phyloP scores from a whole-genome alignment of 1,140 invertebrate genomes.

The Brachionus manjavacas region DNA sequence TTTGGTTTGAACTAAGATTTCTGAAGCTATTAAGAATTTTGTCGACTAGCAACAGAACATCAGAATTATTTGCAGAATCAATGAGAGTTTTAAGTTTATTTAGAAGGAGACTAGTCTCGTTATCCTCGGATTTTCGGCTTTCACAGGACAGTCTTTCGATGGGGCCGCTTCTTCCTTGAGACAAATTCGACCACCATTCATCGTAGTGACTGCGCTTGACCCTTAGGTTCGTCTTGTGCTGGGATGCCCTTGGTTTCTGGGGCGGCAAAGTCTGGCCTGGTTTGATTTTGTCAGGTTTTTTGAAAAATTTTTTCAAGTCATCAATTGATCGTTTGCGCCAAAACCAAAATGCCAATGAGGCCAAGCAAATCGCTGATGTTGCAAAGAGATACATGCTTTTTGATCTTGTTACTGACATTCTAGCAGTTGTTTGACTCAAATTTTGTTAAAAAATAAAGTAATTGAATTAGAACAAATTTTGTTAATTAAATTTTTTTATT shows the following conservation, averaged over 20 bases:
- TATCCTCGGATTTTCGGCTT: neutral
- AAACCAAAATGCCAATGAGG: conserved; percentile 10
- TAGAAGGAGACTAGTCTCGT: neutral
- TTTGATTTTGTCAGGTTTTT: neutral
- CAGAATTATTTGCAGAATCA: neutral
- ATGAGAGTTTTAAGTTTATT: neutral
- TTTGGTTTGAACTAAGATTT: neutral
- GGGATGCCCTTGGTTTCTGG: neutral
- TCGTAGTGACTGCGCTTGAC: neutral
- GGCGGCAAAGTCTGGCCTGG: neutral
- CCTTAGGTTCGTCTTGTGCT: neutral
- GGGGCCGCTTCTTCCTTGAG: neutral
- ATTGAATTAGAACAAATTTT: neutral
- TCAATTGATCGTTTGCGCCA: neutral
- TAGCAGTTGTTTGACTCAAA: neutral
- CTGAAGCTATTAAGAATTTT: neutral
- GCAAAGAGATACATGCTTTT: conserved; percentile 8
- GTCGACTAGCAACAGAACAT: neutral
- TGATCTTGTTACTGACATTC: neutral
- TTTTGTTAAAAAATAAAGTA: neutral
- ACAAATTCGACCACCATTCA: conserved; percentile 8
- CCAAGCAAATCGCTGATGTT: conserved; percentile 19
- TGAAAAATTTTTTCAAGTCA: conserved; percentile 13
- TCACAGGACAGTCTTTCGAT: neutral
- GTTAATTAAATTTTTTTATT: neutral